Conservation (phyloP, 2,888 invertebrate species). For the Nymphalis c-album region DNA sequence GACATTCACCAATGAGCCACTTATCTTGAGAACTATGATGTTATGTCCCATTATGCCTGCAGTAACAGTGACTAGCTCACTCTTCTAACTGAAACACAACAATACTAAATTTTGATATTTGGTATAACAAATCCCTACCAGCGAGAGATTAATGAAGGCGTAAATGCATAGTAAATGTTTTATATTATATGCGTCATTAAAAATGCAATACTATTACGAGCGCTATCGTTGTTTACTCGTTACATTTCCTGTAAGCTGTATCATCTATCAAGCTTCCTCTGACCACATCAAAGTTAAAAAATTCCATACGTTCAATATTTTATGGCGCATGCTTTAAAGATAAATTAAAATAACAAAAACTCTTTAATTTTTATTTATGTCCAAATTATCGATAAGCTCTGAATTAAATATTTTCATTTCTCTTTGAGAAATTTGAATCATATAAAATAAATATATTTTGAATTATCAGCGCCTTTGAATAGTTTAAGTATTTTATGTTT, state of each 20-base stretch:
- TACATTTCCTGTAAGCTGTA: slow-evolving; percentile 23
- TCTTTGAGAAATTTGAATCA: no score
- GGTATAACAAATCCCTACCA: no score
- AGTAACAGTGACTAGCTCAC: no score
- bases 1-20: no score
- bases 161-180: background rate
- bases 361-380: background rate
- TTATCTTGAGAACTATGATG: no score
- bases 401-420: no score
- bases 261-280: slow-evolving; percentile 16
- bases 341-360: slow-evolving; percentile 17
- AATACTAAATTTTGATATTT: no score
- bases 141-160: background rate
- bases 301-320: slow-evolving; percentile 13
- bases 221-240: slow-evolving; percentile 28
- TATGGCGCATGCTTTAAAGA: background rate
- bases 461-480: no score
- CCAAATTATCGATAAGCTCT: background rate
- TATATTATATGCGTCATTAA: background rate
- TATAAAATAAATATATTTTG: no score
- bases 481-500: no score
- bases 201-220: slow-evolving; percentile 4
- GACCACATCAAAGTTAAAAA: slow-evolving; percentile 21
- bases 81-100: no score
- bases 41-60: no score